phyloP scores from a whole-genome alignment of 2,888 invertebrate genomes.

The Apotomis capreana region DNA sequence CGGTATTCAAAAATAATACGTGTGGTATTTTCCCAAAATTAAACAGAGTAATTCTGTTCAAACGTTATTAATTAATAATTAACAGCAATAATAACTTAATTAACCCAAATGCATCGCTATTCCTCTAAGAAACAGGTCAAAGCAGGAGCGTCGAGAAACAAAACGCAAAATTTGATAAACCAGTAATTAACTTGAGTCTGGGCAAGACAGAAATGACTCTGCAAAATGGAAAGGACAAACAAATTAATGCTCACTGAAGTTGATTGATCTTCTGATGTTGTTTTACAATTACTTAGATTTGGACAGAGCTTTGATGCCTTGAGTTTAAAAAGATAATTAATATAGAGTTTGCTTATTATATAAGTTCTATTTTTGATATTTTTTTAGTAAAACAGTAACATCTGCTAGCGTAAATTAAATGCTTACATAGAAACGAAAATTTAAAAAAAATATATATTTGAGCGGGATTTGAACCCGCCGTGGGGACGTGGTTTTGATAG shows the following conservation, averaged over 20 bases:
- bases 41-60: too few relatives aligned
- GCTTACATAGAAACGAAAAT: too few relatives aligned
- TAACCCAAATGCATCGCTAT: slow-evolving; percentile 15
- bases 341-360: not conserved
- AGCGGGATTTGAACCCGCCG: too few relatives aligned
- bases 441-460: too few relatives aligned
- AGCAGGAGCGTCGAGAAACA: slow-evolving; percentile 30
- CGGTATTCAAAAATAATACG: too few relatives aligned
- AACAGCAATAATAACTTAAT: slow-evolving; percentile 1
- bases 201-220: slow-evolving; percentile 38
- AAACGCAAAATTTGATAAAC: slow-evolving; percentile 36
- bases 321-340: not conserved
- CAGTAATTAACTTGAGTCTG: slow-evolving; percentile 37
- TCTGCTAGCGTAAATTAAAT: too few relatives aligned
- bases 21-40: too few relatives aligned
- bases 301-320: not conserved
- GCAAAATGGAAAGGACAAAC: slow-evolving; percentile 36
- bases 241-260: slow-evolving; percentile 40
- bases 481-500: too few relatives aligned
- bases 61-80: not conserved
- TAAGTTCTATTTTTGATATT: too few relatives aligned
- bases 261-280: slow-evolving; percentile 38
- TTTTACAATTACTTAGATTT: slow-evolving; percentile 1
- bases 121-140: slow-evolving; percentile 26
- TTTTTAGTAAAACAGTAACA: too few relatives aligned